Conservation (phyloP, 2,113 vertebrate species). For the Thalassoma bifasciatum region DNA sequence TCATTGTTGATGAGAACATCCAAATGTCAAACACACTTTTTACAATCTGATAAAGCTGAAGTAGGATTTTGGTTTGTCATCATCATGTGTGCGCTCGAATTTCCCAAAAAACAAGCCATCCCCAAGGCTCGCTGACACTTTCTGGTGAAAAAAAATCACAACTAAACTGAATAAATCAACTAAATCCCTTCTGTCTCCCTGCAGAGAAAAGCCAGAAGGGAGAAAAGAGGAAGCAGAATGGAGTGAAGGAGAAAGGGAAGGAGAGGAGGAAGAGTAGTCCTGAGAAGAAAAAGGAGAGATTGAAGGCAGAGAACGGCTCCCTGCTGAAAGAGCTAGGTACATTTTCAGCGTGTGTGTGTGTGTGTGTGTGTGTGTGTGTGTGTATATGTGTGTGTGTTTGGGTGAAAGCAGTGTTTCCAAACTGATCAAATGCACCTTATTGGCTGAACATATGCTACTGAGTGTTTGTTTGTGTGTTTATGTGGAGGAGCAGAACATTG, state of each 20-base stretch:
- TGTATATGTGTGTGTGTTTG: no score
- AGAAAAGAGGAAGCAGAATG: conserved; percentile 90
- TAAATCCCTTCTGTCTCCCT: conserved; percentile 60
- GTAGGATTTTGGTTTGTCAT: not conserved
- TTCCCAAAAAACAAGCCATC: not conserved
- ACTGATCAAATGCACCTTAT: conserved; percentile 26
- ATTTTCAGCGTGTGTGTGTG: conserved; percentile 38
- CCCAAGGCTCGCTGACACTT: conserved; percentile 2
- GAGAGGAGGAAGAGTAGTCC: conserved; percentile 89
- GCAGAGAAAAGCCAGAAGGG: conserved; percentile 89
- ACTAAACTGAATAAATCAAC: conserved; percentile 40
- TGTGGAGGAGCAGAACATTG: conserved; percentile 9
- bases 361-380: not conserved
- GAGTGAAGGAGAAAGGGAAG: conserved; percentile 88
- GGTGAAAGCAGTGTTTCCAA: no score
- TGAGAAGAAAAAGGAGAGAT: conserved; percentile 94
- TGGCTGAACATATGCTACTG: conserved; percentile 8
- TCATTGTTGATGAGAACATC: not conserved
- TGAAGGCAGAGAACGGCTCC: conserved; percentile 89
- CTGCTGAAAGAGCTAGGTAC: conserved; percentile 94
- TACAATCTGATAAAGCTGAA: not conserved
- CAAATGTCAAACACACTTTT: not conserved
- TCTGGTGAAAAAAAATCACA: conserved; percentile 7
- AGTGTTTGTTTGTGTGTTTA: not conserved
- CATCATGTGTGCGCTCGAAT: not conserved